Percentiles rank a stretch among this genome's conserved stretches.
Evolutionary conservation across 2,113 vertebrate species (phyloP).

Genomic region (Amazona guildingii): DNA sequence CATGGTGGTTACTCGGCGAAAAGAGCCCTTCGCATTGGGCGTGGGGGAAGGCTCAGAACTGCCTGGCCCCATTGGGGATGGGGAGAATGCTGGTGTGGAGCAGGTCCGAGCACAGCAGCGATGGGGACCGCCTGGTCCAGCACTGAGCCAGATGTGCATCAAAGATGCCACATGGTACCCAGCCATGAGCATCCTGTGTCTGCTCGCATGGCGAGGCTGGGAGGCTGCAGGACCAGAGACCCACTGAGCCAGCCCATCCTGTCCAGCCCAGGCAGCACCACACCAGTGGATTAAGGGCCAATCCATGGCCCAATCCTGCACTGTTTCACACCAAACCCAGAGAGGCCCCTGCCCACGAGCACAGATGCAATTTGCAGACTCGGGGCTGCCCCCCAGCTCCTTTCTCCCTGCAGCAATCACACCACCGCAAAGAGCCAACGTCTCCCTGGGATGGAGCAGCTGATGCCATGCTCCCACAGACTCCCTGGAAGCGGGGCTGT

Average conservation of each 20-base stretch:
- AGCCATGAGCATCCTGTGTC: background rate
- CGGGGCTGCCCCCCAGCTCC: background rate
- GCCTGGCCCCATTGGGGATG: accelerated
- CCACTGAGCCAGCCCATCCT: background rate
- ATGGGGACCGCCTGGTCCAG: background rate
- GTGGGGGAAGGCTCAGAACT: background rate
- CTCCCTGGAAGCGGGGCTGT: background rate
- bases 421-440: accelerated
- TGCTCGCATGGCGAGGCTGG: accelerated
- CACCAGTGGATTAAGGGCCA: background rate
- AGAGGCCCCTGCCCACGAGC: background rate
- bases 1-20: background rate
- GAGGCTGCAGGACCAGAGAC: background rate
- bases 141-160: background rate
- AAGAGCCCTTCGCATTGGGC: background rate
- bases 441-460: background rate
- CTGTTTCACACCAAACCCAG: background rate
- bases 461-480: background rate
- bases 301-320: accelerated
- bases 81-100: background rate
- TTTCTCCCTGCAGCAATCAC: background rate
- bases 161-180: accelerated
- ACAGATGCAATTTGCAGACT: background rate
- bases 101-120: background rate
- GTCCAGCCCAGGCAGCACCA: accelerated